Evolutionary conservation across 2,888 invertebrate species (phyloP), one percentile per base, ranked within the genome.

Genomic region (Melanostoma mellinum): DNA sequence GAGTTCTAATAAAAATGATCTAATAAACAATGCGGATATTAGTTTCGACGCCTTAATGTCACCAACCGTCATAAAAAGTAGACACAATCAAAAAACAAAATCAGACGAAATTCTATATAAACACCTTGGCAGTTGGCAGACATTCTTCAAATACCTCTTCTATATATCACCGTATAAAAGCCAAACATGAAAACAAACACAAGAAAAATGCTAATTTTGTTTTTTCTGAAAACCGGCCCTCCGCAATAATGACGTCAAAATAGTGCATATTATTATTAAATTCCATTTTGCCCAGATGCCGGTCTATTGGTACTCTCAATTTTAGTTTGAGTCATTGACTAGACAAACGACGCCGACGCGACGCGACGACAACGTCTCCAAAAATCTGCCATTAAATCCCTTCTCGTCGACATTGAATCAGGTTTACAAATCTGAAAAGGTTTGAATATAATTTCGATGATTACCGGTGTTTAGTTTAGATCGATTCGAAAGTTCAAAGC

Each of bases 401-500:
- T 40, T 44, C 48, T 36, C 50, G 44, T 42, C 20, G 20, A 20
- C 53, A 68, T 67, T 67, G 50, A 52, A 78, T 46, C 82, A 52
- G 68, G 78, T 84, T 82, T 78, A 52, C 10, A 20, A 55, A 6
- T 63, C 58, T 33, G 44, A 30, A 33, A 40, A 74, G 65, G 56
- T 84, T 74, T 78, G 63, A 87, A 90, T 90, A 90, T 89, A 90
- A 89, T 87, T 88, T 88, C 87, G 87, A 86, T 87, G 87, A 87
- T 87, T 87, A 86, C 84, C 88, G 88, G 88, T 88, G 89, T 88
- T 87, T 87, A 85, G 88, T 87, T 90, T 89, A 90, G 89, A 90
- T 88, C 89, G 88, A 89, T 88, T 86, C 88, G 86, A 87, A 86
- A 88, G 86, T 86, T 89, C 87, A 87, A 87, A 87, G 80, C 35